Percentiles rank a stretch among this genome's conserved stretches.
Evolutionary conservation across 37 sponge, comb jelly and placozoan genomes (phyloP).

Genomic region (Crambe crambe): DNA sequence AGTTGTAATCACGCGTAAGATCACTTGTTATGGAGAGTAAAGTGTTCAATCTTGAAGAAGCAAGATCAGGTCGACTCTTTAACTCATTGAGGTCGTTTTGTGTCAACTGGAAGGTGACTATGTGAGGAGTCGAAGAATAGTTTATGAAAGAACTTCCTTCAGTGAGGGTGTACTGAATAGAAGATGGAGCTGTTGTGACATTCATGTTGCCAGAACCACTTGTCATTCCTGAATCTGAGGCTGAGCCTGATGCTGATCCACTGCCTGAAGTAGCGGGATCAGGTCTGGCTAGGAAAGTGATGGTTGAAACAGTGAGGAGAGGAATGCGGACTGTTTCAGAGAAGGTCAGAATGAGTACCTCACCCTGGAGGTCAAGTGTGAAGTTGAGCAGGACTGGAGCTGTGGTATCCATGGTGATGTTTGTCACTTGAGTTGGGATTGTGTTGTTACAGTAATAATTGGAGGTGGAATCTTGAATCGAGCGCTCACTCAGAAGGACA

Average conservation of each 20-base stretch:
- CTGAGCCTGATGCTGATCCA: slow-evolving; percentile 1
- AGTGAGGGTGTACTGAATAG: slow-evolving; percentile 38
- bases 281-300: slow-evolving; percentile 55
- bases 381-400: slow-evolving; percentile 66
- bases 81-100: slow-evolving; percentile 69
- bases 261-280: background rate
- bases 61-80: slow-evolving; percentile 52
- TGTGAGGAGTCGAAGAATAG: slow-evolving; percentile 26
- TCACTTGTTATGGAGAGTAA: slow-evolving; percentile 48
- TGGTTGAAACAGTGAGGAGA: slow-evolving; percentile 7
- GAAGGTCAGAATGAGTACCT: slow-evolving; percentile 67
- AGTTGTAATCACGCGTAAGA: slow-evolving; percentile 54
- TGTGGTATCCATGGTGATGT: slow-evolving; percentile 49
- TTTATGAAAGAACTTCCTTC: slow-evolving; percentile 43
- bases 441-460: slow-evolving; percentile 69
- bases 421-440: slow-evolving; percentile 19
- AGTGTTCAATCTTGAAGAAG: slow-evolving; percentile 24
- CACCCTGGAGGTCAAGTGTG: slow-evolving; percentile 56
- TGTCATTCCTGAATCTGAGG: background rate
- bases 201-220: background rate
- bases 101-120: slow-evolving; percentile 53
- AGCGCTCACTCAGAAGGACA: slow-evolving; percentile 15
- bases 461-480: slow-evolving; percentile 59
- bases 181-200: background rate
- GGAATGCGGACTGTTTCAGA: slow-evolving; percentile 61